Conservation (phyloP, 2,888 invertebrate genomes). For the Resseliella maxima region DNA sequence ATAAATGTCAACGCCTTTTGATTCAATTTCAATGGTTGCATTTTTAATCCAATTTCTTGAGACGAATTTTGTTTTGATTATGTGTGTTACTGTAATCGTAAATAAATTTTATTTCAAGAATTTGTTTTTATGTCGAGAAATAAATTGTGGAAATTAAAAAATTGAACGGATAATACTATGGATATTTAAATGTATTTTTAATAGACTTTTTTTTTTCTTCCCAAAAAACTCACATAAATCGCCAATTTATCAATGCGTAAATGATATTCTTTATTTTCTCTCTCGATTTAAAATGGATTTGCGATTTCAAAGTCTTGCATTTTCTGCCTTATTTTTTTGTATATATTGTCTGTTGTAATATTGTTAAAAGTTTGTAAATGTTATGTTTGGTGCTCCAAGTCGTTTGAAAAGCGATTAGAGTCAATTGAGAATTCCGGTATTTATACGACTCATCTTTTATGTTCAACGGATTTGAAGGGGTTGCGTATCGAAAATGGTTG, state of each 20-base stretch:
- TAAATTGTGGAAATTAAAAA: not conserved
- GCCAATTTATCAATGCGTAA: not conserved
- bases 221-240: too few relatives aligned
- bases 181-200: too few relatives aligned
- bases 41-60: not conserved
- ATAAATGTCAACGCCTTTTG: not conserved
- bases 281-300: not conserved
- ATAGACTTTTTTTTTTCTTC: too few relatives aligned
- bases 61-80: not conserved
- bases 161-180: not conserved
- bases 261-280: not conserved
- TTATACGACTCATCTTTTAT: not conserved
- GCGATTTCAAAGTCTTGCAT: not conserved
- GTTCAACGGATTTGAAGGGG: not conserved
- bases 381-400: not conserved
- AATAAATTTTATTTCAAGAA: not conserved
- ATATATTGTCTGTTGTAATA: too few relatives aligned
- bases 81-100: not conserved
- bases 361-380: not conserved
- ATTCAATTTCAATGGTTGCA: constrained; percentile 18
- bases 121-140: not conserved
- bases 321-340: not conserved
- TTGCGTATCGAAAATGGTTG: not conserved
- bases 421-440: not conserved
- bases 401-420: constrained; percentile 31